Evolutionary conservation across 2,888 invertebrate species (phyloP).

Genomic region (Cremastobaeus sp.): DNA sequence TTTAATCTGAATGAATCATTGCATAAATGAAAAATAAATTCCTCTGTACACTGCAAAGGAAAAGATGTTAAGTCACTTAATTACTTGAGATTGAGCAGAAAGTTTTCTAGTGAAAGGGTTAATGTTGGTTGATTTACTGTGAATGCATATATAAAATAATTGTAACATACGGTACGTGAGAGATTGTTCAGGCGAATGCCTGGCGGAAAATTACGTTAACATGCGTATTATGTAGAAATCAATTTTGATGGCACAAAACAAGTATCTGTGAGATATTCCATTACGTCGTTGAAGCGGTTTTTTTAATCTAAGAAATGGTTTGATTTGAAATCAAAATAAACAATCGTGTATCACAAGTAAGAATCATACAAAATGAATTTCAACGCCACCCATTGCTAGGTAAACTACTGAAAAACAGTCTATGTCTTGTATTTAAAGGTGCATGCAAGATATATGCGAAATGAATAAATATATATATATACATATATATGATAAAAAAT

Average conservation of each 20-base stretch:
- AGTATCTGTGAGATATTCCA: too few species aligned
- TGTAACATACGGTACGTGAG: conserved; percentile 1
- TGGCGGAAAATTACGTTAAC: too few species aligned
- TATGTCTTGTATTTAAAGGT: conserved; percentile 18
- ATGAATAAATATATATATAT: not conserved
- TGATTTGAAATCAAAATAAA: not conserved
- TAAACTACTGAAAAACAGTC: conserved; percentile 18
- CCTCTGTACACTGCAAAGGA: conserved; percentile 7
- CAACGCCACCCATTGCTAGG: conserved; percentile 9
- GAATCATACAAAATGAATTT: too few species aligned
- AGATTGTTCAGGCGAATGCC: too few species aligned
- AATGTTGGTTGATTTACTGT: conserved; percentile 28
- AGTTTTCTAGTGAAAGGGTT: conserved; percentile 45
- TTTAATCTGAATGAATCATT: conserved; percentile 15
- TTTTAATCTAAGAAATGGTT: not conserved
- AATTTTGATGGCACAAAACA: too few species aligned
- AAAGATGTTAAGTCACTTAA: too few species aligned
- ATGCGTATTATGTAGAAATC: too few species aligned
- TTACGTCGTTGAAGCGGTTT: not conserved
- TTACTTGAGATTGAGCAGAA: too few species aligned
- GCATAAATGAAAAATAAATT: conserved; percentile 9
- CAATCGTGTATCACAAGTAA: not conserved
- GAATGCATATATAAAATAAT: conserved; percentile 20
- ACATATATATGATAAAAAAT: conserved; percentile 28
- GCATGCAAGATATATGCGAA: conserved; percentile 20